These are phyloP conservation scores for Callipepla squamata DNA, from an alignment of 2,113 vertebrate genomes.

Conservation along the genomic window DNA sequence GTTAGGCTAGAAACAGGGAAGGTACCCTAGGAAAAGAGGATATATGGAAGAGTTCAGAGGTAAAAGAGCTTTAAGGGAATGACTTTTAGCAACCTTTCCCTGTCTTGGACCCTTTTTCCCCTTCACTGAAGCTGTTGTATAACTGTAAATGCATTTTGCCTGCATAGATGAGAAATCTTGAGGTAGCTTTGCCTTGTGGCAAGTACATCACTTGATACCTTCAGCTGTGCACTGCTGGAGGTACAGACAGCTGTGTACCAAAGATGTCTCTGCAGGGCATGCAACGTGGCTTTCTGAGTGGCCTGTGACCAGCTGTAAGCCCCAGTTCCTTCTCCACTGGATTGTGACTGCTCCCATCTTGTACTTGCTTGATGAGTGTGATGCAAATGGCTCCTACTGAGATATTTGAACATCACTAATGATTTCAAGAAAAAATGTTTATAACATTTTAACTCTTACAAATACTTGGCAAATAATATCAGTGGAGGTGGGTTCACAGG, in stretches of 20 bases:
- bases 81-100: background rate
- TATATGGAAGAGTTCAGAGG: background rate
- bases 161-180: background rate
- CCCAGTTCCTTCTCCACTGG: background rate
- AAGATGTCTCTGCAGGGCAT: background rate
- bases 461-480: background rate
- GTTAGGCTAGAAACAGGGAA: background rate
- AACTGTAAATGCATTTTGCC: background rate
- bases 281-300: accelerated
- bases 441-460: too few species aligned
- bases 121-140: background rate
- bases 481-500: accelerated
- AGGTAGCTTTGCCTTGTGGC: background rate
- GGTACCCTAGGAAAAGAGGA: background rate
- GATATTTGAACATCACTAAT: background rate
- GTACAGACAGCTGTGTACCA: background rate
- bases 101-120: background rate
- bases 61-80: background rate
- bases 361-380: background rate
- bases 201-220: background rate
- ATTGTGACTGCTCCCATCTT: background rate
- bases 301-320: background rate
- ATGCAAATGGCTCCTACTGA: background rate
- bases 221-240: background rate
- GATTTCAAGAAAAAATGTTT: background rate